Evolutionary conservation across 2,797 vertebrate genomes (phyloP).

Genomic region (Chanos chanos): DNA sequence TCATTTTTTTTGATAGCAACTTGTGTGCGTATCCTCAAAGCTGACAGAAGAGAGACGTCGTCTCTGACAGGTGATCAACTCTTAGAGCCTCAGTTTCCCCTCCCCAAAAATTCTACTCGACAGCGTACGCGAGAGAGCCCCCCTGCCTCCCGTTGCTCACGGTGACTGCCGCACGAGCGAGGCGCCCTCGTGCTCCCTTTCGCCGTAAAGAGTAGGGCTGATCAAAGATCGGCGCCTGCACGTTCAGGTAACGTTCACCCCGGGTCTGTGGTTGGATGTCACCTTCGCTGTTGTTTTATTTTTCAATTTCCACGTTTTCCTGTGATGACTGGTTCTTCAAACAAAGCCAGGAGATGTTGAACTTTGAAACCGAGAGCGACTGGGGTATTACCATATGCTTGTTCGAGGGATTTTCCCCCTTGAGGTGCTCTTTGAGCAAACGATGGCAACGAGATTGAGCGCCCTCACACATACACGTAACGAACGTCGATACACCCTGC

Average conservation of each 20-base stretch:
- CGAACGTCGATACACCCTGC: constrained; percentile 23
- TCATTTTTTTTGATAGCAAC: constrained; percentile 26
- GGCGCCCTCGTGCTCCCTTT: constrained; percentile 39
- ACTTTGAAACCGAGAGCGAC: constrained; percentile 17
- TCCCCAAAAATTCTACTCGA: constrained; percentile 27
- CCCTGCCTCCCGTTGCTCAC: constrained; percentile 16
- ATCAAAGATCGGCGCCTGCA: constrained; percentile 39
- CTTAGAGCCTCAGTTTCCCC: constrained; percentile 19
- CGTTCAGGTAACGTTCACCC: constrained; percentile 28
- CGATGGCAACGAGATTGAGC: constrained; percentile 8
- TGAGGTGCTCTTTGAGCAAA: constrained; percentile 25
- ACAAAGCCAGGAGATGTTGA: constrained; percentile 27
- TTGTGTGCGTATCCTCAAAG: constrained; percentile 20
- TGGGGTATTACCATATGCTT: constrained; percentile 11
- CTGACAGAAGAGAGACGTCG: constrained; percentile 18
- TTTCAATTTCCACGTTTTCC: constrained; percentile 31
- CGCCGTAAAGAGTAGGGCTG: constrained; percentile 23
- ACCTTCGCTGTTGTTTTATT: constrained; percentile 40
- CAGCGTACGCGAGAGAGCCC: constrained; percentile 23
- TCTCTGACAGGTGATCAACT: constrained; percentile 25
- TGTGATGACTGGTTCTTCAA: constrained; percentile 28
- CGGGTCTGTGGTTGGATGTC: constrained; percentile 29
- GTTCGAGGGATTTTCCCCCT: constrained; percentile 28
- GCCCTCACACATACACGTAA: not conserved
- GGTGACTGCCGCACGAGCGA: constrained; percentile 33